Conservation (phyloP, 2,797 vertebrate genomes). For the Odontamblyopus rebecca region DNA sequence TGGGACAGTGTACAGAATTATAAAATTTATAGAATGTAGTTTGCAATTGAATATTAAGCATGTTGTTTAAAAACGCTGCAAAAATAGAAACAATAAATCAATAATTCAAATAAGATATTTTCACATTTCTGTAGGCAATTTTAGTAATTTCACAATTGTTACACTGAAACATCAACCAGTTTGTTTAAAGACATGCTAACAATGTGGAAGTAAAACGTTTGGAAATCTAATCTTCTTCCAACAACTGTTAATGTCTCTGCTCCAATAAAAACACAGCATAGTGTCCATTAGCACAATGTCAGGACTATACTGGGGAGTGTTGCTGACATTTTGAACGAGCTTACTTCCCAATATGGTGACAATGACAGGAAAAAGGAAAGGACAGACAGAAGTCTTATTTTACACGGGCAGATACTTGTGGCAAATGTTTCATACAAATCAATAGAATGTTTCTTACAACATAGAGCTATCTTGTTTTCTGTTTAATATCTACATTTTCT, state of each 20-base stretch:
- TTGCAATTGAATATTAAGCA: no score
- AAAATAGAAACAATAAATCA: no score
- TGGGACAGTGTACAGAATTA: no score
- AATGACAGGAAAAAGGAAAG: background rate
- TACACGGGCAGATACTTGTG: background rate
- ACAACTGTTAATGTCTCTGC: background rate
- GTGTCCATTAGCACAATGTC: background rate
- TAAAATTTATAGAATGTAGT: no score
- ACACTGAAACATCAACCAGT: no score
- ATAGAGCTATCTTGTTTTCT: no score
- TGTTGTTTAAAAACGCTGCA: no score
- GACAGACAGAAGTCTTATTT: background rate
- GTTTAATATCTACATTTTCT: no score
- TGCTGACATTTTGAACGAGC: background rate
- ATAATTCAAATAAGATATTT: no score
- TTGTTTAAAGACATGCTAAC: background rate
- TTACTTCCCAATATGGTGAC: background rate
- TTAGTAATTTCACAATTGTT: no score
- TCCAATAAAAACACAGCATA: background rate
- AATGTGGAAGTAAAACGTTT: background rate
- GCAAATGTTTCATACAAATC: background rate
- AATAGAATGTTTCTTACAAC: background rate
- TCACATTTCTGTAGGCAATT: no score
- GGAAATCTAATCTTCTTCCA: background rate
- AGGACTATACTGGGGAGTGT: no score